Base-by-base conservation (phyloP, 2,113 vertebrate genomes). In the Taxidea taxus region DNA sequence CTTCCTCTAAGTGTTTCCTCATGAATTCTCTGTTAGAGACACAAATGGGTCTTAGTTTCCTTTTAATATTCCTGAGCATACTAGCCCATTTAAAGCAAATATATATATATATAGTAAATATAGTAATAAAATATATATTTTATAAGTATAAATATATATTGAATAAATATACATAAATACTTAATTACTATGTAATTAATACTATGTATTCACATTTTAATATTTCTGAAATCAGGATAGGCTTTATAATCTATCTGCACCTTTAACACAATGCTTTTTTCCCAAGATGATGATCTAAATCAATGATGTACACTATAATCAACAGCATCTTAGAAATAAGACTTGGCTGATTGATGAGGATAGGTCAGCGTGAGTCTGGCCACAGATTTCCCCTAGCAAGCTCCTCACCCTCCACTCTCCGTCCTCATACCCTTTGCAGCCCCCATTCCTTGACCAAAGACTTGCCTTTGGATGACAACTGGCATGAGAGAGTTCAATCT, bases 151-250 rank as follows among this genome's bases (percentile, higher is more conserved):
- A 64, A 64, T n/a, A 34, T 34, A 14, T 27, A 95, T 56, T 60
- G 62, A 66, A 37, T 68, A 68, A 37, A 21, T 37, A 68, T 37
- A 60, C 56, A 7, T 64, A 34, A 27, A 14, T 23, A 95, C 56
- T 70, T 83, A 23, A 80, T 92, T 75, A 64, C 21, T 29, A 1
- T 56, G 47, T 20, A n/a, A n/a, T n/a, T n/a, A n/a, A n/a, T 75
- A 64, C 21, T 29, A 1, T 56, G 47, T 20, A 74, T 87, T 70
- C 44, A 58, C 64, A 21, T 96, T 66, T 86, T 94, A 90, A 91
- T 18, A 72, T 81, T 95, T 97, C 83, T 90, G 47, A 83, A 86
- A 87, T 90, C 78, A 74, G 3, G 39, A 80, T 74, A 68, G 68
- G 20, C 37, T 90, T 80, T 56, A 64, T 44, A 84, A 92, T 49